Conservation (phyloP, 2,797 vertebrate genomes). For the Lepidocolaptes lacrymiger region DNA sequence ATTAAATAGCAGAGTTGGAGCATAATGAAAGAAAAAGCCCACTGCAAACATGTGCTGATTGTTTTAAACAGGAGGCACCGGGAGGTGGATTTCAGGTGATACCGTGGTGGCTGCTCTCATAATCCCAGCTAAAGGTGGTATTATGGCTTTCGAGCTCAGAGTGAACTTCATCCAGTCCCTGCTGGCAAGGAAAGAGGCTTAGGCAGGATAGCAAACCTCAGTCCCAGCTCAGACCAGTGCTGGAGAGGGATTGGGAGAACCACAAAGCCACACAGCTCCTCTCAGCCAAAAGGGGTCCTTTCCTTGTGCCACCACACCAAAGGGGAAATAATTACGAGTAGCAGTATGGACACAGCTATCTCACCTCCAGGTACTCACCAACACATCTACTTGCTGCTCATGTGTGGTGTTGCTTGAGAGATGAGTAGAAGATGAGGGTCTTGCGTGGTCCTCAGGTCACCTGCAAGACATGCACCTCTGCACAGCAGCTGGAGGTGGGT, state of each 20-base stretch:
- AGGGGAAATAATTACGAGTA: neutral
- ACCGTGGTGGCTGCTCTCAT: constrained; percentile 47
- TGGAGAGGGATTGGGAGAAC: neutral
- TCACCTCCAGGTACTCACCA: neutral
- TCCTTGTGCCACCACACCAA: neutral
- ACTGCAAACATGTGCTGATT: constrained; percentile 77
- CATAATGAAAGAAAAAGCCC: constrained; percentile 81
- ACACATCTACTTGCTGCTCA: neutral
- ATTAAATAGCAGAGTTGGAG: constrained; percentile 81
- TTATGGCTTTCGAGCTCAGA: constrained; percentile 54
- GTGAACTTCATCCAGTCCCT: constrained; percentile 53
- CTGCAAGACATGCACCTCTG: neutral
- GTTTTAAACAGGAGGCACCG: constrained; percentile 65
- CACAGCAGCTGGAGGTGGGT: neutral
- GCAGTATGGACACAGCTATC: neutral
- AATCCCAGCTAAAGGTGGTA: constrained; percentile 64
- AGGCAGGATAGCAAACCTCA: constrained; percentile 12
- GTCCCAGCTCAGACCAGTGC: neutral
- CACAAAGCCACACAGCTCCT: neutral
- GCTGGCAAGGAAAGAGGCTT: constrained; percentile 20
- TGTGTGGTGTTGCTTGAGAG: accelerated
- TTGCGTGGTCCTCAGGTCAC: accelerated
- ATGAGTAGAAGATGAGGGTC: neutral
- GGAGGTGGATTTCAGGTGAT: constrained; percentile 74
- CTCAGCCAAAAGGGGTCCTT: neutral